Base-by-base conservation (phyloP, 2,113 vertebrate species). In the Gorilla gorilla region DNA sequence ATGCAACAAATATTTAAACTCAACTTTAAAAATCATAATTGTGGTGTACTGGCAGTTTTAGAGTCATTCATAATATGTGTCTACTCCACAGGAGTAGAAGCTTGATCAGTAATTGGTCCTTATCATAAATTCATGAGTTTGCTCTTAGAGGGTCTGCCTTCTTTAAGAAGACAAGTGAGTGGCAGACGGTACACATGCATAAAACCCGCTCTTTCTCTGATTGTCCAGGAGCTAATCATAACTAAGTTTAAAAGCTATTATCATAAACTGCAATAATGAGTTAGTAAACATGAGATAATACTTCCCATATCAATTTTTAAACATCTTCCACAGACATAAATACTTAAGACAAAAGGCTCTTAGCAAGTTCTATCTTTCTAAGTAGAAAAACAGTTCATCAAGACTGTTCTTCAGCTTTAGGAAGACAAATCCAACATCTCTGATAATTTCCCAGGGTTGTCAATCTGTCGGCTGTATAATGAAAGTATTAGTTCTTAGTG, bases 251-350 rank as follows among this genome's bases (percentile, higher is more conserved):
- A 66, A 89, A 84, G 57, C 27, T 32, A 30, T 75, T 79, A 75
- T 20, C 32, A 55, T 85, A 86, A 94, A 57, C 80, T 83, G 16
- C n/a, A 81, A 90, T 82, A 61, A 79, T 78, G 25, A 93, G 50
- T 40, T 76, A 66, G 72, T 70, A 79, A 94, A 84, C 4, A n/a
- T 64, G 16, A 78, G 78, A 68, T 38, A 79, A 68, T 40, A 80
- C 88, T 92, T 85, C 35, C 20, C 18, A 18, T 48, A 43, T 68
- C 27, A 68, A 81, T 17, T 93, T 57, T 61, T 17, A 4, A 48
- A 93, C 88, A 66, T 82, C 38, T 48, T 80, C 50, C 78, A 84
- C 16, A 66, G 61, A 83, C 95, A 91, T 89, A 79, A 72, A 90
- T 75, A 83, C 35, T 66, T 92, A 66, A 50, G 38, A 57, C 70